Evolutionary conservation across 2,888 invertebrate species (phyloP).

Genomic region (Pristionchus arcanus): DNA sequence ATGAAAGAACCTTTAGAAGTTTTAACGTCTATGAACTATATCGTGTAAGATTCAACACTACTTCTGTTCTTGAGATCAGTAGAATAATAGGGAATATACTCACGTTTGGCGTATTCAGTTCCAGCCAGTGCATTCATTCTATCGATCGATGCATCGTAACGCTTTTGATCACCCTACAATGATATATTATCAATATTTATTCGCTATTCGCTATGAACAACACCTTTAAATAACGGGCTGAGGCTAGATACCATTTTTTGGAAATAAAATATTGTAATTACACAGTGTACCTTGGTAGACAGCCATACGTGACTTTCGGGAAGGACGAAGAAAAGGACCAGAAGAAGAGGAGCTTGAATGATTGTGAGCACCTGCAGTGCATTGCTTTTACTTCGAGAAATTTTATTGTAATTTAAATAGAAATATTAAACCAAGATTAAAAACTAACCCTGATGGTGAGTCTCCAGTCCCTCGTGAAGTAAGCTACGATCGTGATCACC

Average conservation of each 20-base stretch:
- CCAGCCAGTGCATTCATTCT: constrained; percentile 8
- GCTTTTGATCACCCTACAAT: constrained; percentile 29
- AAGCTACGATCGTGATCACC: constrained; percentile 35
- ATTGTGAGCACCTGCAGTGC: not conserved
- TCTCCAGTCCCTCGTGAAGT: constrained; percentile 44
- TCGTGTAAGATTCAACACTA: not conserved
- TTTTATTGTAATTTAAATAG: not conserved
- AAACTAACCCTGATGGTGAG: constrained; percentile 2
- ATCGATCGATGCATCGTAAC: constrained; percentile 33
- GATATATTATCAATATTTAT: not conserved
- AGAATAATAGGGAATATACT: not conserved
- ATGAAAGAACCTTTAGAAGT: not conserved
- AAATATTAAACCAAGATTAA: not conserved
- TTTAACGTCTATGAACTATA: not conserved
- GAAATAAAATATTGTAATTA: no score
- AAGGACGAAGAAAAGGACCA: constrained; percentile 23
- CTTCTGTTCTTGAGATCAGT: not conserved
- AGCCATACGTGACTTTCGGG: constrained; percentile 48
- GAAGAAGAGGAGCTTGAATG: constrained; percentile 34
- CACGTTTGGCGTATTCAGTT: not conserved
- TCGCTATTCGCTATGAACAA: not conserved
- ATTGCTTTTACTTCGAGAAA: not conserved
- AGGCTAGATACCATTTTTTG: no score
- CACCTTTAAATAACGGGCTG: no score
- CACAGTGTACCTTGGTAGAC: not conserved